A percentile compares a stretch with the other conserved stretches of the same genome.
Evolutionary conservation across 2,888 invertebrate species (phyloP).

Genomic region (Priocnemis perturbator): DNA sequence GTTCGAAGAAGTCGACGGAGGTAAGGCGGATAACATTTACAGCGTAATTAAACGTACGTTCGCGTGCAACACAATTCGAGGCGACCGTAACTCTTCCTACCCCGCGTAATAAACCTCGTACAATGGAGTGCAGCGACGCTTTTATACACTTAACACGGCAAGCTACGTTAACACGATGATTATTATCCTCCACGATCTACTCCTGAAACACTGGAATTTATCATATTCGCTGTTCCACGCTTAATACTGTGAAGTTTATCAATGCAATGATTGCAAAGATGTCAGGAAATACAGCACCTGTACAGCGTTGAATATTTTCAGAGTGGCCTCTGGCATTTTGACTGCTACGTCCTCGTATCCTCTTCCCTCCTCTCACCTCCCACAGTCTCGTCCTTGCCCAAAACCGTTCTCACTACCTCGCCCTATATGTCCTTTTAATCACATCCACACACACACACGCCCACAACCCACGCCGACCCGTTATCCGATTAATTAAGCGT

Average conservation of each 20-base stretch:
- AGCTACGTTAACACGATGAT: no score
- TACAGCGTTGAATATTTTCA: constrained; percentile 60
- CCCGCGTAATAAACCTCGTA: no score
- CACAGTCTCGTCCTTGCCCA: not conserved
- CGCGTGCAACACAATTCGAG: not conserved
- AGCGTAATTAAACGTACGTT: not conserved
- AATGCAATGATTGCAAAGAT: no score
- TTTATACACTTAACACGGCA: no score
- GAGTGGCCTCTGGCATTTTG: constrained; percentile 60
- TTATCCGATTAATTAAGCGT: no score
- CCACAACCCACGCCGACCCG: no score
- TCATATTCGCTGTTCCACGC: no score
- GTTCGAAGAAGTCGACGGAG: not conserved
- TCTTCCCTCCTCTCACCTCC: constrained; percentile 24
- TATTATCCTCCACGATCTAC: no score
- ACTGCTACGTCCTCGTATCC: constrained; percentile 31
- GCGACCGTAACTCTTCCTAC: not conserved
- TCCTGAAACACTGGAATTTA: no score
- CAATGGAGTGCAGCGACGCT: no score
- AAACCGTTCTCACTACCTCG: constrained; percentile 20
- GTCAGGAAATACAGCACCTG: constrained; percentile 45
- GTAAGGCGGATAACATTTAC: constrained; percentile 1
- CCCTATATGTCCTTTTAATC: not conserved
- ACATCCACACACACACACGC: not conserved
- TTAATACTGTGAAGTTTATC: no score